Conservation (phyloP, 2,888 invertebrate species). For the Litoditis marina region DNA sequence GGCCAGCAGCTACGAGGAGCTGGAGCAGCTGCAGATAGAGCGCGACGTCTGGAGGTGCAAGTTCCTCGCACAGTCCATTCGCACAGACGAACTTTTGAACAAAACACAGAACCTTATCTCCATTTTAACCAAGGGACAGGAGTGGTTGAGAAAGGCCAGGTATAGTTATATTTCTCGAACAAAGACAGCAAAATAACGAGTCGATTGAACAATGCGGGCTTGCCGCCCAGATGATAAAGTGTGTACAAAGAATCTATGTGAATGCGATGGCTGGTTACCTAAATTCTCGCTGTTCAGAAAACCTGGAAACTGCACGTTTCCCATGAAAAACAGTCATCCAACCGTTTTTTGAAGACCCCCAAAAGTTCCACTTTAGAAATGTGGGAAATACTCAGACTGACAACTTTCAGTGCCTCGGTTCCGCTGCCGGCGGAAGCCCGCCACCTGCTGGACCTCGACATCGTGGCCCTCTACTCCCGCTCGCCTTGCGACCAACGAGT, state of each 20-base stretch:
- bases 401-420: background rate
- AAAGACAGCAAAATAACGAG: background rate
- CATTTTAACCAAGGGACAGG: conserved; percentile 6
- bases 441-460: conserved; percentile 14
- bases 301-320: too few relatives aligned
- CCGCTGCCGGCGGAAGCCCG: background rate
- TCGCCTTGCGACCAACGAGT: conserved; percentile 45
- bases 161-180: too few relatives aligned
- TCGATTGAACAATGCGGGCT: background rate
- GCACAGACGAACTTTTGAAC: conserved; percentile 30
- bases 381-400: too few relatives aligned
- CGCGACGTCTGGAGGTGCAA: conserved; percentile 95
- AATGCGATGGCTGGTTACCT: too few relatives aligned
- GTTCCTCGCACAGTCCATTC: conserved; percentile 73
- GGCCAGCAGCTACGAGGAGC: conserved; percentile 76
- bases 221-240: background rate
- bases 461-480: conserved; percentile 28
- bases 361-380: too few relatives aligned
- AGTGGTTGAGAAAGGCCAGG: background rate
- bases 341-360: too few relatives aligned
- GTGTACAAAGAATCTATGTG: too few relatives aligned
- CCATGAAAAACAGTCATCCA: too few relatives aligned
- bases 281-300: too few relatives aligned
- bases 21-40: conserved; percentile 86
- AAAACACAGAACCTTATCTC: background rate